Evolutionary conservation across 2,113 vertebrate genomes (phyloP).

Genomic region (Serinus canaria): DNA sequence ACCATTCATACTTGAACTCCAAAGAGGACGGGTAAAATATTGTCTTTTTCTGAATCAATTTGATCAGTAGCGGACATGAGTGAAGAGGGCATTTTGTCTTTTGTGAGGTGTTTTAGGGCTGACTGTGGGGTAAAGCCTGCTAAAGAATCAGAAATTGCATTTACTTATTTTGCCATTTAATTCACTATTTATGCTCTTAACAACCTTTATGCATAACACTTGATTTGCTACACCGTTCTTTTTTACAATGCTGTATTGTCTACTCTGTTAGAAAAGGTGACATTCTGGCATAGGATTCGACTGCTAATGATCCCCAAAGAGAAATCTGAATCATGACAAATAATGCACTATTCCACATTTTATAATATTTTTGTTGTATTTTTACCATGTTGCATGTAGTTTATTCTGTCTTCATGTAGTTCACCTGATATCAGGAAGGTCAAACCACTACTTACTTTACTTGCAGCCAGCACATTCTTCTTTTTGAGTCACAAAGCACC

Average conservation of each 20-base stretch:
- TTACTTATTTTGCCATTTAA: slow-evolving; percentile 47
- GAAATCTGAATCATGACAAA: slow-evolving; percentile 50
- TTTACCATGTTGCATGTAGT: slow-evolving; percentile 13
- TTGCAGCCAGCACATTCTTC: slow-evolving; percentile 60
- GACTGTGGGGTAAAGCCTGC: not conserved
- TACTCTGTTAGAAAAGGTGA: not conserved
- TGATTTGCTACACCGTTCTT: not conserved
- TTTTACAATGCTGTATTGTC: not conserved
- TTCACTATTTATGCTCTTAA: not conserved
- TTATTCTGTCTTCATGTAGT: slow-evolving; percentile 51
- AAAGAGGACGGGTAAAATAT: slow-evolving; percentile 79
- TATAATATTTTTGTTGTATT: slow-evolving; percentile 43
- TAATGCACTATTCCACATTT: not conserved
- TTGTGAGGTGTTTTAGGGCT: slow-evolving; percentile 49
- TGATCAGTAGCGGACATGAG: slow-evolving; percentile 63
- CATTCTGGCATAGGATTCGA: not conserved
- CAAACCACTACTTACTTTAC: slow-evolving; percentile 52
- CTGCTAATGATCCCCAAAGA: not conserved
- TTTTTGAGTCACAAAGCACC: slow-evolving; percentile 63
- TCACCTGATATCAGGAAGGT: slow-evolving; percentile 59
- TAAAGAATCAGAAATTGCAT: not conserved
- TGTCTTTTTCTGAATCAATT: slow-evolving; percentile 84
- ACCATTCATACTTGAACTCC: slow-evolving; percentile 76
- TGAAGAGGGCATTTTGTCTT: slow-evolving; percentile 69
- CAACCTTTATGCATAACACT: not conserved